These are phyloP conservation scores for Trichomycterus rosablanca DNA, from an alignment of 2,113 vertebrate species.

Conservation along the genomic window DNA sequence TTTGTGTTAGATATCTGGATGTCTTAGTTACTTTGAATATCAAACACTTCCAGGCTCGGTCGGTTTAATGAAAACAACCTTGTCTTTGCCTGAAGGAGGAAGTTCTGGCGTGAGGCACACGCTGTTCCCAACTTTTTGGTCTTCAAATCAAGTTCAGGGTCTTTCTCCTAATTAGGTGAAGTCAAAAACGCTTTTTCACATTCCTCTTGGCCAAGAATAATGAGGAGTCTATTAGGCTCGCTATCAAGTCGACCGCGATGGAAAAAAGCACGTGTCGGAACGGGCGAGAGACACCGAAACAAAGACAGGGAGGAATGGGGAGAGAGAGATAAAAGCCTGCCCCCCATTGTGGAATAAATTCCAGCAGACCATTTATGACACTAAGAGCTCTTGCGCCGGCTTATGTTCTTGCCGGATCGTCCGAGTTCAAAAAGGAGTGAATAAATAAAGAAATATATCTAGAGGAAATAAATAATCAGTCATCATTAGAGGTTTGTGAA, in stretches of 20 bases:
- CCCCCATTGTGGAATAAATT: constrained; percentile 48
- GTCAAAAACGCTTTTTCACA: constrained; percentile 4
- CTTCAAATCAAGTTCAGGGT: constrained; percentile 20
- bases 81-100: not conserved
- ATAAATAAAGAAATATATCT: constrained; percentile 38
- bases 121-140: constrained; percentile 20
- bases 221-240: constrained; percentile 47
- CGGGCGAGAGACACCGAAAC: not conserved
- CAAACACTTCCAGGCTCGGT: not conserved
- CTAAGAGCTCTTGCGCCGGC: constrained; percentile 29
- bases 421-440: constrained; percentile 37
- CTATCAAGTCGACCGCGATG: constrained; percentile 42
- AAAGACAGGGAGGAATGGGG: constrained; percentile 2
- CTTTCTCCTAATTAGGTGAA: constrained; percentile 35
- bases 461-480: constrained; percentile 41
- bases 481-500: constrained; percentile 38
- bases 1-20: too few relatives aligned
- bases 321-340: constrained; percentile 55
- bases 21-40: constrained; percentile 12
- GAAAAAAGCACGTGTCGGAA: constrained; percentile 8
- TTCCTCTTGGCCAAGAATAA: constrained; percentile 42
- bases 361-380: constrained; percentile 39
- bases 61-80: constrained; percentile 4
- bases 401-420: constrained; percentile 34
- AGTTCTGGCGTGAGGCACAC: constrained; percentile 5